Evolutionary conservation across 2,113 vertebrate genomes (phyloP).

Genomic region (Plotosus lineatus): DNA sequence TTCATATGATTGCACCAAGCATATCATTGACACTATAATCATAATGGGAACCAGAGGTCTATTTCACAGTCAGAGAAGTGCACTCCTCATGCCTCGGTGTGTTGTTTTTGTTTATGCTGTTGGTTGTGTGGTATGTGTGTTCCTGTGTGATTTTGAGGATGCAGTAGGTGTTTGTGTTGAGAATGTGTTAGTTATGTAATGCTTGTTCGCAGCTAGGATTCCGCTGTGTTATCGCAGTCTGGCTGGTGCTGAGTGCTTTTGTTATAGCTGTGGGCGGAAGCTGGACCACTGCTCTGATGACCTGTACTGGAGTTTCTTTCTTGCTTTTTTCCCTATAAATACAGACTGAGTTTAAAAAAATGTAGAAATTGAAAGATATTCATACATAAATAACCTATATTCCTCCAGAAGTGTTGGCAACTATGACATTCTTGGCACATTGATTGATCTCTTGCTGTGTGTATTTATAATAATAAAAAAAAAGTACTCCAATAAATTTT

Average conservation of each 20-base stretch:
- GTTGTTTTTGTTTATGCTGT: constrained; percentile 29
- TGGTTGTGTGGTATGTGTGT: neutral
- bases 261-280: constrained; percentile 41
- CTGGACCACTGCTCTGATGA: constrained; percentile 24
- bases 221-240: constrained; percentile 32
- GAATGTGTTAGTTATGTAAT: constrained; percentile 51
- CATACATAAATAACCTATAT: neutral
- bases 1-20: neutral
- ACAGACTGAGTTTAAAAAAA: constrained; percentile 8
- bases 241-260: constrained; percentile 40
- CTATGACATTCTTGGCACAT: no score
- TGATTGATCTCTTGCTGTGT: neutral
- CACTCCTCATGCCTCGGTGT: neutral
- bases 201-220: constrained; percentile 23
- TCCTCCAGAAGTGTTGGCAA: neutral
- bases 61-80: neutral
- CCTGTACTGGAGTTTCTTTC: neutral
- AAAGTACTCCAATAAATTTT: neutral
- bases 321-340: constrained; percentile 8
- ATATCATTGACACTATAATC: neutral
- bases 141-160: constrained; percentile 22
- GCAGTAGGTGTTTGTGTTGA: constrained; percentile 39
- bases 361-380: neutral
- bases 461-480: no score
- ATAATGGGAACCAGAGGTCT: neutral